A percentile compares a stretch with the other conserved stretches of the same genome.
Evolutionary conservation across 2,113 vertebrate genomes (phyloP).

Genomic region (Lagopus muta): DNA sequence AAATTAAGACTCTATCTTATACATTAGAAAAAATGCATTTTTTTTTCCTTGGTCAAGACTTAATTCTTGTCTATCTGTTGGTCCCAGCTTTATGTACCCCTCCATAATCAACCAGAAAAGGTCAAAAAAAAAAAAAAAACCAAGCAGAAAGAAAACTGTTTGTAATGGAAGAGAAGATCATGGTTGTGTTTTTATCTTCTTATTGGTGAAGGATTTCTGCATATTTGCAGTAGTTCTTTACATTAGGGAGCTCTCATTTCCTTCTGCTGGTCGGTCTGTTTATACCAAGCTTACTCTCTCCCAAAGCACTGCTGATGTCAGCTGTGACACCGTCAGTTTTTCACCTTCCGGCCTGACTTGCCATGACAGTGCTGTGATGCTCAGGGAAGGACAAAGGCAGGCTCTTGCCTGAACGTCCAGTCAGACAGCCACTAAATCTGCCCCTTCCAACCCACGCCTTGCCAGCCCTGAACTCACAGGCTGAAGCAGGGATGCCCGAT

Average conservation of each 20-base stretch:
- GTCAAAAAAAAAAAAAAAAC: not conserved
- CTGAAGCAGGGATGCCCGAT: not conserved
- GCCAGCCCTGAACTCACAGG: not conserved
- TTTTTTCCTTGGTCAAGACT: not conserved
- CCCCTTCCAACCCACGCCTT: not conserved
- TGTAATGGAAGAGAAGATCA: not conserved
- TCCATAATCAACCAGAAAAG: constrained; percentile 20
- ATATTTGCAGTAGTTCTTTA: not conserved
- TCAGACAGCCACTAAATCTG: fast-evolving
- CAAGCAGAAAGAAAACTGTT: not conserved
- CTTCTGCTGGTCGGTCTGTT: not conserved
- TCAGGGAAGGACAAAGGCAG: not conserved
- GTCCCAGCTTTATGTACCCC: constrained; percentile 32
- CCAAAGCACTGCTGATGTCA: not conserved
- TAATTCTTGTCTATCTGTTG: not conserved
- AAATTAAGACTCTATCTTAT: constrained; percentile 13
- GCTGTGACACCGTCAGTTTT: not conserved
- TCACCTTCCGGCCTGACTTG: not conserved
- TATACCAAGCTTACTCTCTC: not conserved
- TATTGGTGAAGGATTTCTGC: not conserved
- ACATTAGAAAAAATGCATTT: not conserved
- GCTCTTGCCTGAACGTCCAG: fast-evolving
- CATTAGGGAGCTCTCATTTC: not conserved
- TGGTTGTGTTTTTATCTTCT: not conserved
- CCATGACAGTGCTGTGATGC: not conserved